These are phyloP conservation scores for Columbina picui DNA, from an alignment of 2,113 vertebrate genomes.

Conservation along the genomic window DNA sequence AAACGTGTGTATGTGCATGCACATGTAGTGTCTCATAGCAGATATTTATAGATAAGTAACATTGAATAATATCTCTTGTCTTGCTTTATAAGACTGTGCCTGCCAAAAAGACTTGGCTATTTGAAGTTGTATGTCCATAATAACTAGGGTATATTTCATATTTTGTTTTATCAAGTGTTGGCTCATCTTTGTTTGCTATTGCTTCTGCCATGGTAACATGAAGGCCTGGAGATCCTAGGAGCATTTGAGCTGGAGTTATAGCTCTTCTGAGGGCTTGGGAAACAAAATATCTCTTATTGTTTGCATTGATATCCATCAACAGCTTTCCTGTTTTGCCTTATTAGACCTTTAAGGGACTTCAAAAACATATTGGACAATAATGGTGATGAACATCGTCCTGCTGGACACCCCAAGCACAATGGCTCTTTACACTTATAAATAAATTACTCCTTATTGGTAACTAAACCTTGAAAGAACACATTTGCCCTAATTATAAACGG, in stretches of 20 bases:
- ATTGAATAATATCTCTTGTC: not conserved
- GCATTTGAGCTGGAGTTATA: conserved; percentile 1
- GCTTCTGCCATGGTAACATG: conserved; percentile 34
- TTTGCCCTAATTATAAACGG: not conserved
- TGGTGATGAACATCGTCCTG: not conserved
- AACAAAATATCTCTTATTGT: not conserved
- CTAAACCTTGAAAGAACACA: not conserved
- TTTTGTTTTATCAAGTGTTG: conserved; percentile 14
- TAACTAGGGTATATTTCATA: conserved; percentile 8
- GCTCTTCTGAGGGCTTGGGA: not conserved
- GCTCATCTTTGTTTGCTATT: conserved; percentile 48
- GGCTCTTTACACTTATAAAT: not conserved
- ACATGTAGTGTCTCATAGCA: not conserved
- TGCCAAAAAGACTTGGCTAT: not conserved
- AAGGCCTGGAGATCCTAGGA: conserved; percentile 2
- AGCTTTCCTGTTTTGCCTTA: not conserved
- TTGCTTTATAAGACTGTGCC: not conserved
- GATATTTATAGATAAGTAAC: not conserved
- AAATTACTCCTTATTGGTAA: conserved; percentile 24
- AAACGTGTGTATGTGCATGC: rapidly evolving
- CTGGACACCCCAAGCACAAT: not conserved
- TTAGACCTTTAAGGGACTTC: conserved; percentile 3
- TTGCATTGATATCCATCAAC: not conserved
- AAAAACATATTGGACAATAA: not conserved
- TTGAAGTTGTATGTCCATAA: not conserved